phyloP scores from a whole-genome alignment of 1,140 invertebrate genomes.

The Drosophila trapezifrons region DNA sequence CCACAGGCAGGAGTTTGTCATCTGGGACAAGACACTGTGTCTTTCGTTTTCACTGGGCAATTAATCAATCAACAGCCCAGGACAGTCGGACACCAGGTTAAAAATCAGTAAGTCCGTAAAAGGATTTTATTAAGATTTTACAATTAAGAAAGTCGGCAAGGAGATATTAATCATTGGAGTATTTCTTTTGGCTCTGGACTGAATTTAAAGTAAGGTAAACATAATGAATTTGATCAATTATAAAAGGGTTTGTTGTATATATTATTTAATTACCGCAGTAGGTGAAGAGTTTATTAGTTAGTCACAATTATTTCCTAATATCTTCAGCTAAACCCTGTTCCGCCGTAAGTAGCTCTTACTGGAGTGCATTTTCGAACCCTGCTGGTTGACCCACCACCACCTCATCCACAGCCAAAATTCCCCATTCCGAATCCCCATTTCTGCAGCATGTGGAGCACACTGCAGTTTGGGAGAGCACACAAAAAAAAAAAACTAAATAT shows the following conservation, averaged over 20 bases:
- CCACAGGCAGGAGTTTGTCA: conserved; percentile 50
- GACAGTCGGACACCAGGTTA: neutral
- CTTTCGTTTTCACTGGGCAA: conserved; percentile 41
- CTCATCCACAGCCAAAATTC: neutral
- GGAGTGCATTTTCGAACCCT: conserved; percentile 13
- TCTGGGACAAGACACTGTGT: conserved; percentile 34
- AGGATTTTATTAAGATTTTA: conserved; percentile 42
- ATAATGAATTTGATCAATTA: neutral
- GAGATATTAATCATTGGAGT: conserved; percentile 8
- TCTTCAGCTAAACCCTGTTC: neutral
- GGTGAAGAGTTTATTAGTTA: too few relatives aligned
- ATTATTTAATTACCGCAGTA: too few relatives aligned
- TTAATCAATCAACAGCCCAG: conserved; percentile 39
- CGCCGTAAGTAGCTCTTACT: conserved; percentile 9
- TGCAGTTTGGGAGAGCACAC: conserved; percentile 10
- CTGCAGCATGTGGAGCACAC: conserved; percentile 46
- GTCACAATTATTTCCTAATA: neutral
- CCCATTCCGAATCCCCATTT: neutral
- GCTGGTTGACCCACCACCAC: conserved; percentile 13
- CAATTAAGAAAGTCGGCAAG: conserved; percentile 23
- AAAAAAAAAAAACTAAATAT: conserved; percentile 47
- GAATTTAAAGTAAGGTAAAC: neutral
- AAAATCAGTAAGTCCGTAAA: conserved; percentile 11
- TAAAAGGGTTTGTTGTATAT: too few relatives aligned
- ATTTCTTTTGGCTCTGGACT: neutral